phyloP scores from a whole-genome alignment of 23 tunicate species.

The Trididemnum nubilum region DNA sequence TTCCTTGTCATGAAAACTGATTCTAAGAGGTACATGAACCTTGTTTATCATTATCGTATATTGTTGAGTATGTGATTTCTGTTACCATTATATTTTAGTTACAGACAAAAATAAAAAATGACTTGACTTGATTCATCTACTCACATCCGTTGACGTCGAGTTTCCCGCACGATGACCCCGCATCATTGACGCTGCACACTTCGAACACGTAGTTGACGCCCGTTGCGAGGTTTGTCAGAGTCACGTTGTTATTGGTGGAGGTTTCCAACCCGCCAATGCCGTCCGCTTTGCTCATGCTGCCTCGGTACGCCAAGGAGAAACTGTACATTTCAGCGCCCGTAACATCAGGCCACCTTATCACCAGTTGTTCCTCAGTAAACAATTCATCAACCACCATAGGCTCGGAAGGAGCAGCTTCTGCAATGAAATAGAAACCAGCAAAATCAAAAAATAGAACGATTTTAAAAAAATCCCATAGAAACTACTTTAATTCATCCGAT shows the following conservation, averaged over 20 bases:
- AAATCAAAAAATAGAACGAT: no score
- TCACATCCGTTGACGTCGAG: slow-evolving; percentile 21
- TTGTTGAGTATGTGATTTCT: no score
- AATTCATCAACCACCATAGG: background rate
- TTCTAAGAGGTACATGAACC: no score
- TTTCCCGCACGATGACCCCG: slow-evolving; percentile 3
- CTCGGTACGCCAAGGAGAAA: background rate
- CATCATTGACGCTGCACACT: slow-evolving; percentile 12
- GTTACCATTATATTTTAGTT: no score
- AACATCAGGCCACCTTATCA: background rate
- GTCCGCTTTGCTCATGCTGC: background rate
- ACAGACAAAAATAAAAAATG: no score
- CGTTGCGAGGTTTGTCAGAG: slow-evolving; percentile 8
- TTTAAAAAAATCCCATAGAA: no score
- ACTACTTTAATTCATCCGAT: no score
- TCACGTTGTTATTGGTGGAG: background rate
- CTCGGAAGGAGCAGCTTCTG: background rate
- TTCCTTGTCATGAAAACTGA: no score
- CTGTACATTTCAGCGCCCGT: background rate
- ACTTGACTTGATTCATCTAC: no score
- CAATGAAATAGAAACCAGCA: no score
- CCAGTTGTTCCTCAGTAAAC: background rate
- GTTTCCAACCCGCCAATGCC: slow-evolving; percentile 10
- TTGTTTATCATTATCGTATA: no score
- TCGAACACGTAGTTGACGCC: slow-evolving; percentile 27